Evolutionary conservation across 2,113 vertebrate genomes (phyloP).

Genomic region (Forbesichthys agassizii): DNA sequence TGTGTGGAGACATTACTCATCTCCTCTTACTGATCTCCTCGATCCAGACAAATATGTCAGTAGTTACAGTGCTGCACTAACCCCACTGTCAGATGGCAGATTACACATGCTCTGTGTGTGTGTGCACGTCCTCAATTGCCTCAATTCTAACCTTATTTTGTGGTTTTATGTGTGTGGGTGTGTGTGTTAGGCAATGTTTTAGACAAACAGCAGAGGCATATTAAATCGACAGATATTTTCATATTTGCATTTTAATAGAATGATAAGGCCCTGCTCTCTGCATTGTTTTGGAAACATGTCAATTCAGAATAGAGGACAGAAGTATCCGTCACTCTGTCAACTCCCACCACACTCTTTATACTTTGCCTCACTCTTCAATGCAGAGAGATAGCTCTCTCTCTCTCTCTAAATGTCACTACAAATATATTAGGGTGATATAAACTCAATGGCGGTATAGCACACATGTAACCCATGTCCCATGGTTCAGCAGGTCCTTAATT

Average conservation of each 20-base stretch:
- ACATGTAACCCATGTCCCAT: no score
- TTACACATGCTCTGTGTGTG: slow-evolving; percentile 21
- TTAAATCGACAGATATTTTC: slow-evolving; percentile 49
- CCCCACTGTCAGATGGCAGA: slow-evolving; percentile 44
- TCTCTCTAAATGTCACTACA: no score
- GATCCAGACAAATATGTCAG: slow-evolving; percentile 64
- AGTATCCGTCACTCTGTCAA: slow-evolving; percentile 4
- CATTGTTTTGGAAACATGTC: not conserved
- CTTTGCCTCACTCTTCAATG: not conserved
- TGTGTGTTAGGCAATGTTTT: slow-evolving; percentile 9
- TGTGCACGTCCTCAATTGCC: slow-evolving; percentile 10
- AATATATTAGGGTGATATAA: no score
- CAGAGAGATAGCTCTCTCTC: no score
- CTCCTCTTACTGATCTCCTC: not conserved
- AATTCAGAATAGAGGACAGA: not conserved
- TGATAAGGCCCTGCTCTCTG: slow-evolving; percentile 23
- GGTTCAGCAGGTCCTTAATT: no score
- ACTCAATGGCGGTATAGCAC: no score
- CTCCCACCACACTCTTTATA: not conserved
- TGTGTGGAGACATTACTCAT: no score
- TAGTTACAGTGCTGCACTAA: slow-evolving; percentile 40
- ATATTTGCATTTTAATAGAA: slow-evolving; percentile 61
- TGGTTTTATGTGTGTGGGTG: slow-evolving; percentile 16
- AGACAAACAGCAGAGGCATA: slow-evolving; percentile 36
- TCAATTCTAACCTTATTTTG: not conserved